Conservation (phyloP, 2,888 invertebrate species). For the Eupithecia inturbata region DNA sequence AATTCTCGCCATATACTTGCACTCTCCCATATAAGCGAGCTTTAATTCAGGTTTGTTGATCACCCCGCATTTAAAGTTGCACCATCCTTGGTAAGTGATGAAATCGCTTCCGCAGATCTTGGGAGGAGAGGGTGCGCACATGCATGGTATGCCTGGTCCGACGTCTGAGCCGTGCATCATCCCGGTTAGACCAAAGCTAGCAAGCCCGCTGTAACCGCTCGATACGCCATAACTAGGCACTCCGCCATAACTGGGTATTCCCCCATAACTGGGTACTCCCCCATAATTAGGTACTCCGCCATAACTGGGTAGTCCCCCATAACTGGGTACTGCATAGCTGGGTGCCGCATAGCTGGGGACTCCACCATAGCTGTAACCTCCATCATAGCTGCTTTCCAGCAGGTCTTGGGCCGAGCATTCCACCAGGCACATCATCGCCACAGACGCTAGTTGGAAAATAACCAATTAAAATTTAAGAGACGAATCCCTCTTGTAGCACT, state of each 20-base stretch:
- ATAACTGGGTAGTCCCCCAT: neutral
- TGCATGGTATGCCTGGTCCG: neutral
- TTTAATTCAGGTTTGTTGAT: neutral
- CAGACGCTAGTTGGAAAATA: neutral
- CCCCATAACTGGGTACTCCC: neutral
- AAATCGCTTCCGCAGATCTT: neutral
- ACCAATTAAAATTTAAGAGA: neutral
- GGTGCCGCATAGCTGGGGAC: neutral
- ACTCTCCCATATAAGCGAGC: neutral
- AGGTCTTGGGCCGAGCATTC: neutral
- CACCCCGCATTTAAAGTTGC: neutral
- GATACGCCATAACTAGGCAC: neutral
- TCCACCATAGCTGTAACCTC: neutral
- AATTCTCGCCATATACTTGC: neutral
- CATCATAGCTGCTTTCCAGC: neutral
- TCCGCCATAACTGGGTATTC: neutral
- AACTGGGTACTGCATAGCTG: neutral
- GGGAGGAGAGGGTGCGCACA: neutral
- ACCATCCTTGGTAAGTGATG: neutral
- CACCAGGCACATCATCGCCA: neutral
- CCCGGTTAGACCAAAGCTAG: neutral
- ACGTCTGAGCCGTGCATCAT: neutral
- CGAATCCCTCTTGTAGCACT: neutral
- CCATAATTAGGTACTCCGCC: neutral
- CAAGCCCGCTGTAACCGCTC: neutral